Percentiles rank a stretch among this genome's conserved stretches.
These are phyloP conservation scores for Parotia lawesii DNA, from an alignment of 2,113 vertebrate genomes.

Conservation along the genomic window DNA sequence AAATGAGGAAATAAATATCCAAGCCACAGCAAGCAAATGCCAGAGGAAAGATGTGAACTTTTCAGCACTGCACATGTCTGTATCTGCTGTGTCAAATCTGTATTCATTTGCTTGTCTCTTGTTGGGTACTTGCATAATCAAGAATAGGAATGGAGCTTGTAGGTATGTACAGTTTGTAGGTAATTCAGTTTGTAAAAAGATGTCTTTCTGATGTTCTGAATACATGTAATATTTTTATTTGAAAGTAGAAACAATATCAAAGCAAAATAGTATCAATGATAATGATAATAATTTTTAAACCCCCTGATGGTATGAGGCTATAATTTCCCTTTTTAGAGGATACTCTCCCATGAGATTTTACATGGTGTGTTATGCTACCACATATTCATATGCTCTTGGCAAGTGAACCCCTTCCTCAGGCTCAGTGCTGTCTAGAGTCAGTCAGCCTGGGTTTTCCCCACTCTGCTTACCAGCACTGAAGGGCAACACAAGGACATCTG, in stretches of 20 bases:
- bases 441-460: background rate
- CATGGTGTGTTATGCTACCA: background rate
- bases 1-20: background rate
- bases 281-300: background rate
- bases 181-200: background rate
- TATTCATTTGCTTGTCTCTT: background rate
- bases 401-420: background rate
- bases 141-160: background rate
- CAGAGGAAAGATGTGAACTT: background rate
- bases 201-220: background rate
- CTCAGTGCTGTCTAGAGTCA: background rate
- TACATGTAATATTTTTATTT: background rate
- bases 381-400: background rate
- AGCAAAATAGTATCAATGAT: background rate
- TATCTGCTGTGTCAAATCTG: background rate
- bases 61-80: background rate
- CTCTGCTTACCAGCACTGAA: background rate
- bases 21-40: background rate
- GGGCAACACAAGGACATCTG: background rate
- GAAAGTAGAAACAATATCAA: background rate
- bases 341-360: background rate
- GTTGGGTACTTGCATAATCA: background rate
- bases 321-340: background rate
- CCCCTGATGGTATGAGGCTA: background rate
- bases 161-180: background rate